Conservation (phyloP, 2,888 invertebrate species). For the Euzophera pinguis region DNA sequence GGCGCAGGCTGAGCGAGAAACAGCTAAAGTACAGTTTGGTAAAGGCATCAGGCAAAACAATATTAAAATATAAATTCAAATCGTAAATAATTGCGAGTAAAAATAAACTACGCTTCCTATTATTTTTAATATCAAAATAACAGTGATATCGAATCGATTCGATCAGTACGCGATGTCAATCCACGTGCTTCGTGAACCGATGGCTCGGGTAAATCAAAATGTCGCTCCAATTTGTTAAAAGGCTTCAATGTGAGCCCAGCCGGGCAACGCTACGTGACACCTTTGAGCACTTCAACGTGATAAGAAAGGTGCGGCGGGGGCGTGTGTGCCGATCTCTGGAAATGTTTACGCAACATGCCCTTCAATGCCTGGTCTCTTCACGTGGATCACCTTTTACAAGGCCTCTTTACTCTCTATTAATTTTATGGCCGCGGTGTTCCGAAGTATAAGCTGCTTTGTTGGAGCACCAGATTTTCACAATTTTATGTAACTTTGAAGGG, state of each 20-base stretch:
- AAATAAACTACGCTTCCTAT: no score
- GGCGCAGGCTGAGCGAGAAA: no score
- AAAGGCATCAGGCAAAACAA: no score
- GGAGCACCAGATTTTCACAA: no score
- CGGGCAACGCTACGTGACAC: constrained; percentile 46
- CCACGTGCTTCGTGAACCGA: constrained; percentile 20
- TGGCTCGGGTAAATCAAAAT: constrained; percentile 32
- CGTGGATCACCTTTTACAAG: constrained; percentile 9
- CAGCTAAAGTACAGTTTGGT: no score
- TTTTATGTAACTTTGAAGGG: no score
- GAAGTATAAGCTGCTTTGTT: neutral
- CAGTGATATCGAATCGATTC: neutral
- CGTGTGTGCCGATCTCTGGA: constrained; percentile 6
- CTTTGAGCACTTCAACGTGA: constrained; percentile 31
- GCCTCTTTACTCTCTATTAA: constrained; percentile 8
- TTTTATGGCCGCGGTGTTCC: neutral
- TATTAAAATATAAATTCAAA: no score
- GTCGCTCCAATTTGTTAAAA: constrained; percentile 62
- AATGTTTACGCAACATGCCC: constrained; percentile 13
- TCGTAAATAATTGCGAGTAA: no score
- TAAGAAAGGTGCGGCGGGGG: constrained; percentile 37
- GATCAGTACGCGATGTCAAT: constrained; percentile 20
- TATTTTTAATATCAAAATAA: neutral
- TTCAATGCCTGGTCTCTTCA: constrained; percentile 1
- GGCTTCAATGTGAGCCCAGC: constrained; percentile 43